These are phyloP conservation scores for Tipula helvola DNA, from an alignment of 2,888 invertebrate species.

Conservation along the genomic window DNA sequence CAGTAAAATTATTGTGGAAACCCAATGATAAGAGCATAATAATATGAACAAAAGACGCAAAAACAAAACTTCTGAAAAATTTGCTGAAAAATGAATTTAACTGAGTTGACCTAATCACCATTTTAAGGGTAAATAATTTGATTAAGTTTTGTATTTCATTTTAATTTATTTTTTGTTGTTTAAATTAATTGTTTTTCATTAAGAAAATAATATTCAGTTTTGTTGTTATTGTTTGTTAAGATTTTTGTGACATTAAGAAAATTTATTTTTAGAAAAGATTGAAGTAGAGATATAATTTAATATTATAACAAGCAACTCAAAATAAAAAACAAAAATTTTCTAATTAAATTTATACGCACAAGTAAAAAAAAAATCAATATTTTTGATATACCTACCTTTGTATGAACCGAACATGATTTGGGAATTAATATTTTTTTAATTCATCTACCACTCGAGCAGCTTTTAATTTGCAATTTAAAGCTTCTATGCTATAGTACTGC, in stretches of 20 bases:
- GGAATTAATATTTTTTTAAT: too few species aligned
- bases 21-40: background rate
- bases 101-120: background rate
- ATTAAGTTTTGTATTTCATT: background rate
- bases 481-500: too few species aligned
- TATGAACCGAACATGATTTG: too few species aligned
- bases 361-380: background rate
- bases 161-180: background rate
- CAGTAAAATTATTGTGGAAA: background rate
- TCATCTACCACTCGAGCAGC: too few species aligned
- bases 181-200: background rate
- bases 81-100: background rate
- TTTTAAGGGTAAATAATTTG: background rate
- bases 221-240: background rate
- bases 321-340: background rate
- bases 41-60: background rate
- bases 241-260: background rate
- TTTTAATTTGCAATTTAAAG: too few species aligned
- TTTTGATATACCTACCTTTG: background rate
- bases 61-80: background rate
- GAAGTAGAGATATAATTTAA: background rate
- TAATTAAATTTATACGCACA: background rate
- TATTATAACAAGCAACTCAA: background rate
- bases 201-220: background rate
- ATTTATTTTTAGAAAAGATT: background rate